Conservation (phyloP, 2,113 vertebrate genomes). For the Corythoichthys haematopterus region DNA sequence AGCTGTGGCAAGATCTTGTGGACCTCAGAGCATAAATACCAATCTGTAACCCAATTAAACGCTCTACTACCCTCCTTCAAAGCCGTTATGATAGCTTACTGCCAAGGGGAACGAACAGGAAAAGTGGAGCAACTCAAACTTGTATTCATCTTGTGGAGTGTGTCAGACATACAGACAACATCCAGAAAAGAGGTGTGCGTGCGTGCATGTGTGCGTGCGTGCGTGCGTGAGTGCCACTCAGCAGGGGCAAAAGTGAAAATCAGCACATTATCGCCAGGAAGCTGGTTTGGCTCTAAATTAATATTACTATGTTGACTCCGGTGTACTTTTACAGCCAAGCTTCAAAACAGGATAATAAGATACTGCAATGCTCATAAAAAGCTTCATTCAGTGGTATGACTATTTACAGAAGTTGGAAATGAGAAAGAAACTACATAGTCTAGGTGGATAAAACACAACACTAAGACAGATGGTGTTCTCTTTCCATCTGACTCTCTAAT, state of each 20-base stretch:
- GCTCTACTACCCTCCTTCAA: constrained; percentile 68
- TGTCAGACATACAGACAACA: constrained; percentile 34
- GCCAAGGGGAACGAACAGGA: constrained; percentile 63
- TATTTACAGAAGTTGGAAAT: constrained; percentile 44
- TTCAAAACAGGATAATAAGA: constrained; percentile 61
- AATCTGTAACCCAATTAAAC: constrained; percentile 71
- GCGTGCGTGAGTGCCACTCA: constrained; percentile 32
- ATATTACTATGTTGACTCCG: constrained; percentile 24
- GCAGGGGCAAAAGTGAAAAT: constrained; percentile 42
- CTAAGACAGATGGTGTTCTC: constrained; percentile 57
- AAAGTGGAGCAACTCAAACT: constrained; percentile 57
- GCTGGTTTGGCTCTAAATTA: constrained; percentile 40
- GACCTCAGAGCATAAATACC: constrained; percentile 58
- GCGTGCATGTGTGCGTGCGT: constrained; percentile 18
- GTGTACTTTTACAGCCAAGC: constrained; percentile 41
- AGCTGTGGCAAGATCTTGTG: constrained; percentile 36
- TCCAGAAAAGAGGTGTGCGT: constrained; percentile 16
- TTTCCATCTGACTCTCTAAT: constrained; percentile 32
- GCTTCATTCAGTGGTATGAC: constrained; percentile 8
- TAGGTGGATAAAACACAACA: constrained; percentile 48
- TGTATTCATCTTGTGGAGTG: constrained; percentile 46
- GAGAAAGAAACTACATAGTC: constrained; percentile 35
- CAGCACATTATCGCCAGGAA: constrained; percentile 22
- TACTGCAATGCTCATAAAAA: constrained; percentile 46
- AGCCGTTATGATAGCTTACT: constrained; percentile 65